A percentile compares a stretch with the other conserved stretches of the same genome.
phyloP scores from a whole-genome alignment of 2,888 invertebrate genomes.

The Salticus scenicus region DNA sequence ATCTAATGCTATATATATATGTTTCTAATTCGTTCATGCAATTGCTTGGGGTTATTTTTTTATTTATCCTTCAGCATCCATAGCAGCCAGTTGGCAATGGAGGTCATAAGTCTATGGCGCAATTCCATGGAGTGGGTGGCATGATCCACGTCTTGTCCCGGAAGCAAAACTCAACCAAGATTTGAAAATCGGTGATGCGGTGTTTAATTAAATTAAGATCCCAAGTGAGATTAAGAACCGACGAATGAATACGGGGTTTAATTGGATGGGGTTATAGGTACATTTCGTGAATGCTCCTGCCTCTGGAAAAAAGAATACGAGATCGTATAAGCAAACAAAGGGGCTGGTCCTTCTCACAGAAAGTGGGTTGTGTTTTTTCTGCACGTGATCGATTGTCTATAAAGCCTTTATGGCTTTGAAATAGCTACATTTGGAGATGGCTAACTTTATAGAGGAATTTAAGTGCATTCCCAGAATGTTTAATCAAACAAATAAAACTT shows the following conservation, averaged over 20 bases:
- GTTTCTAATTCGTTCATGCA: too few species aligned
- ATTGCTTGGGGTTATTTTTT: too few species aligned
- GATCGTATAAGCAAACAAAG: constrained; percentile 9
- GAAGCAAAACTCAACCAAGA: constrained; percentile 27
- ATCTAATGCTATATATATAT: too few species aligned
- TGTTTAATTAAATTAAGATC: constrained; percentile 68
- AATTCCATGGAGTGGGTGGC: constrained; percentile 55
- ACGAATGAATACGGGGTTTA: constrained; percentile 53
- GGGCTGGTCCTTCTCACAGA: background rate
- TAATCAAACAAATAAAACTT: background rate
- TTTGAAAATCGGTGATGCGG: constrained; percentile 38
- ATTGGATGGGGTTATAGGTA: constrained; percentile 58
- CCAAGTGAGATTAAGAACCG: constrained; percentile 40
- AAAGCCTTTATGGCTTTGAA: background rate
- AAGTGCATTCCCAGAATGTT: background rate
- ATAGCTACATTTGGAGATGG: background rate
- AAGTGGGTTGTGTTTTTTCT: background rate
- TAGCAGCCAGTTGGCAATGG: constrained; percentile 11
- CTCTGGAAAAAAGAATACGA: constrained; percentile 3
- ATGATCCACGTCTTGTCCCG: constrained; percentile 60
- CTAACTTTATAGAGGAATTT: background rate
- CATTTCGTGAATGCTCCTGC: constrained; percentile 39
- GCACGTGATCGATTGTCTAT: constrained; percentile 2
- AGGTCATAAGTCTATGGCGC: constrained; percentile 41
- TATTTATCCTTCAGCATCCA: background rate